These are phyloP conservation scores for Drosophila grimshawi DNA, from an alignment of 1,140 invertebrate species.

Conservation along the genomic window DNA sequence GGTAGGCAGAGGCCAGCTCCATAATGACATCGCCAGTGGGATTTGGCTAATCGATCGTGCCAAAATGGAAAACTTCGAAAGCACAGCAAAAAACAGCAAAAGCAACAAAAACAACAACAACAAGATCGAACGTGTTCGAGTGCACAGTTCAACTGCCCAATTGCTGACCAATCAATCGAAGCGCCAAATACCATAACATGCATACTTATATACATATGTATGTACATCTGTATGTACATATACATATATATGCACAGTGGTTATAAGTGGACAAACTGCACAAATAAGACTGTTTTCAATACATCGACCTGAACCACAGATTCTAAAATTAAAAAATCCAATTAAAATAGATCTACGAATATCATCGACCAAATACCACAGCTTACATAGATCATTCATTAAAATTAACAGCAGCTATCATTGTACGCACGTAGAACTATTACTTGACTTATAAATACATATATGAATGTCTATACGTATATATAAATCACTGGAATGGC, in stretches of 20 bases:
- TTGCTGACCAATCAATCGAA: constrained; percentile 13
- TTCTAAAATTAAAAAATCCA: too few species aligned
- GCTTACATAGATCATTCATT: not conserved
- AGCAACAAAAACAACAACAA: not conserved
- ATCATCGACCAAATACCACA: too few species aligned
- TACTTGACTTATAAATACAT: not conserved
- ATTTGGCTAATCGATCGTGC: constrained; percentile 46
- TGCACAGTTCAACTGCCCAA: constrained; percentile 1
- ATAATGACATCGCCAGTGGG: constrained; percentile 42
- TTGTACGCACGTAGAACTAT: too few species aligned
- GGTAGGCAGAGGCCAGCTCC: not conserved
- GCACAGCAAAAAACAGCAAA: not conserved
- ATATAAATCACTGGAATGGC: constrained; percentile 36
- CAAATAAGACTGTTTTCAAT: too few species aligned
- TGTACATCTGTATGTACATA: too few species aligned
- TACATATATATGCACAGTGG: too few species aligned
- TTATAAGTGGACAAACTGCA: too few species aligned
- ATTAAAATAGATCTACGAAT: too few species aligned
- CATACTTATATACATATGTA: too few species aligned
- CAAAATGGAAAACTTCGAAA: constrained; percentile 21
- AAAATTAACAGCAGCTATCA: not conserved
- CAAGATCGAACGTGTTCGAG: constrained; percentile 32
- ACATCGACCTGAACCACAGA: too few species aligned
- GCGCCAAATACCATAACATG: not conserved
- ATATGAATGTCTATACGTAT: not conserved